Evolutionary conservation across 2,888 invertebrate genomes (phyloP).

Genomic region (Acleris holmiana): DNA sequence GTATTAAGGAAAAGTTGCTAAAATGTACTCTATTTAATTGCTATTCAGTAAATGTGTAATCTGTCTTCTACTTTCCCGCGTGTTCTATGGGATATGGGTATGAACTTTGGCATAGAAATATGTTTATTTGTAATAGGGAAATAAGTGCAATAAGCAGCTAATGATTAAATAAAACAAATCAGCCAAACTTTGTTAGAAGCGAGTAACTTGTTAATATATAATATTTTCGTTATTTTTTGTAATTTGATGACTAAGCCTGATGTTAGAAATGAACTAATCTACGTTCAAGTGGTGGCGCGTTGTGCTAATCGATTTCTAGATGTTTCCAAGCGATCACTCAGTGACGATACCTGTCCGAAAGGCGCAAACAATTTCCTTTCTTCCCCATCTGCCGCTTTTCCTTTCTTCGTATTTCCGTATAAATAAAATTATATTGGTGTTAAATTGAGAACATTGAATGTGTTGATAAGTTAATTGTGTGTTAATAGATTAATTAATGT

Average conservation of each 20-base stretch:
- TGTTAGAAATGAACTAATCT: slow-evolving; percentile 13
- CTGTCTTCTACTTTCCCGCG: not conserved
- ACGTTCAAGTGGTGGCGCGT: slow-evolving; percentile 9
- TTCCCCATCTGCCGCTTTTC: slow-evolving; percentile 91
- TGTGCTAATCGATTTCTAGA: slow-evolving; percentile 5
- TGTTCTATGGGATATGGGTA: not conserved
- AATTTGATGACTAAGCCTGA: slow-evolving; percentile 1
- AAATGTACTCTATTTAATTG: not conserved
- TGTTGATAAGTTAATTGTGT: slow-evolving; percentile 20
- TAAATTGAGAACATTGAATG: slow-evolving; percentile 25
- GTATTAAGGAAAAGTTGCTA: not conserved
- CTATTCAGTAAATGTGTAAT: not conserved
- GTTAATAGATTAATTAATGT: too few relatives aligned
- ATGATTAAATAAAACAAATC: slow-evolving; percentile 8
- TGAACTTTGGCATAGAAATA: not conserved
- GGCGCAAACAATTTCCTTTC: slow-evolving; percentile 91
- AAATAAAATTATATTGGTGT: slow-evolving; percentile 47
- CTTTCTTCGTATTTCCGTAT: slow-evolving; percentile 81
- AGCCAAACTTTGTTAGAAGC: slow-evolving; percentile 13
- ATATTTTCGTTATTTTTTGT: not conserved
- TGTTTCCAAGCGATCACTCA: slow-evolving; percentile 26
- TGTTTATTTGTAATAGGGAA: not conserved
- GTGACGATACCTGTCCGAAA: slow-evolving; percentile 89
- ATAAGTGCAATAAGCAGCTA: slow-evolving; percentile 17
- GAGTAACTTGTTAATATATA: not conserved